Conservation (phyloP, 2,113 vertebrate species). For the Dendropsophus ebraccatus region DNA sequence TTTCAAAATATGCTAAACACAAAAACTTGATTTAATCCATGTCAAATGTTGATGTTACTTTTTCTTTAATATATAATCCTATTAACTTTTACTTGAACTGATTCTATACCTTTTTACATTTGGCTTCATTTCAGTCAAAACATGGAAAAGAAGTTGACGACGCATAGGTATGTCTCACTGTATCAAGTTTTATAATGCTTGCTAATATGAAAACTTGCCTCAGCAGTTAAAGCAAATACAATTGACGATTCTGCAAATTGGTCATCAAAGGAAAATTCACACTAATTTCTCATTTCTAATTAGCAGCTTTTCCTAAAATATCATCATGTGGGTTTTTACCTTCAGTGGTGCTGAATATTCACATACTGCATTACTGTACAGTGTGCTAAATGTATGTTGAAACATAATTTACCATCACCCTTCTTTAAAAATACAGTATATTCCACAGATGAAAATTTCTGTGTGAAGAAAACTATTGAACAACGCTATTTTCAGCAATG, state of each 20-base stretch:
- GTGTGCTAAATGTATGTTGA: neutral
- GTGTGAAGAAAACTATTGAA: neutral
- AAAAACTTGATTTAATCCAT: no score
- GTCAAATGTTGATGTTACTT: no score
- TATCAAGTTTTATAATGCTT: neutral
- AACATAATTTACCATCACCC: neutral
- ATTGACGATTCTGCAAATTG: conserved; percentile 35
- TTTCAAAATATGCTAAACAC: no score
- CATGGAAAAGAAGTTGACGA: neutral
- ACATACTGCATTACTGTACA: neutral
- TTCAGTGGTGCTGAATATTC: conserved; percentile 11
- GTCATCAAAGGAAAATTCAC: conserved; percentile 39
- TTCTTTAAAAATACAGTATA: neutral
- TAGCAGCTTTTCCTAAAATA: conserved; percentile 48
- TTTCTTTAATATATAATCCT: no score
- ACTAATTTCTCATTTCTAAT: conserved; percentile 34
- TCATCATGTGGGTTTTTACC: conserved; percentile 18
- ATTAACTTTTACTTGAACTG: neutral
- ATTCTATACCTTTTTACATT: neutral
- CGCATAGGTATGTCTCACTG: neutral
- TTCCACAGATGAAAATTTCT: neutral
- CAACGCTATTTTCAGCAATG: neutral
- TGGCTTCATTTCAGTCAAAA: neutral
- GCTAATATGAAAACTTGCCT: conserved; percentile 38
- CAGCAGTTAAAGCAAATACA: conserved; percentile 25